Evolutionary conservation across 2,113 vertebrate genomes (phyloP), one percentile per base, ranked within the genome.

Genomic region (Fukomys damarensis): DNA sequence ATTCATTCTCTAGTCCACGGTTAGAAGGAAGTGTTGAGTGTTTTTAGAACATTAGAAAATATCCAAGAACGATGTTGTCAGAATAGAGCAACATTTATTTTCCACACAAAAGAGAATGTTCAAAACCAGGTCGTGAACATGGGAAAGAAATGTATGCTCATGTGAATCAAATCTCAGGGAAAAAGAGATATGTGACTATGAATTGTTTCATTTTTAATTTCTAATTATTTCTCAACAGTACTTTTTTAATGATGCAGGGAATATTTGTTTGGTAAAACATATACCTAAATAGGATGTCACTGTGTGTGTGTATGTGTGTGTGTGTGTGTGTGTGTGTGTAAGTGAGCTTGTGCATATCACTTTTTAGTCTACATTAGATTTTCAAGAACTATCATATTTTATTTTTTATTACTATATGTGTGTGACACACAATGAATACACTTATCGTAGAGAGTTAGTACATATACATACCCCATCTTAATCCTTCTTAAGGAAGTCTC

Each of bases 31-130:
- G n/a, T 35, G 49, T 41, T 56, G 13, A 38, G 0, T 32, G 24
- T 94, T 89, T 90, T n/a, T 56, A 70, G 61, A 89, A 91, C 32
- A 30, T 59, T 79, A 65, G 56, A 79, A 97, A 97, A 89, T 52
- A 86, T 35, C 17, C 0, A 93, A 92, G 58, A 59, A 16, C 32
- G 28, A 22, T 30, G 4, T 82, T 92, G 9, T 82, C 91, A 85
- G 38, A 92, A 91, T 38, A 91, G 46, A 32, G 32, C 10, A 88
- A 52, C 12, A 49, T 77, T 79, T 94, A 84, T 80, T 97, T 89
- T 85, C 81, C 10, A 59, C 49, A 86, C 20, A 58, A 32, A 61
- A 79, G 87, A 14, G 3, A 5, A 83, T 91, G 90, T 22, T 46
- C 70, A 82, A 77, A 85, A 30, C 32, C 92, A 82, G 7, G 46